Evolutionary conservation across 2,888 invertebrate genomes (phyloP), one percentile per base, ranked within the genome.

Genomic region (Crocallis elinguaria): DNA sequence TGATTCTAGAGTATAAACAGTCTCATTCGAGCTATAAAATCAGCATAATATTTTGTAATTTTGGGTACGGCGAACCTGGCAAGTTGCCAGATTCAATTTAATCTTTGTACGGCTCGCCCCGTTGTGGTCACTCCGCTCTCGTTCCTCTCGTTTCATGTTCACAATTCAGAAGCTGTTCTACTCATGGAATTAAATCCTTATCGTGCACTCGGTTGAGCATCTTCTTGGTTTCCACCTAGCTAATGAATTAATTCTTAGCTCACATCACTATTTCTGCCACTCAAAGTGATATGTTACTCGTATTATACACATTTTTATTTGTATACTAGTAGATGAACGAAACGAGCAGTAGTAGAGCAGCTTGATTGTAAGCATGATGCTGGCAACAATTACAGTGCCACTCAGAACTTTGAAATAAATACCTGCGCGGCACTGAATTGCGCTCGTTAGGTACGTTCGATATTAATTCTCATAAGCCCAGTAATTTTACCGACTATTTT

Each of bases 21-120:
- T 64, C 51, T 64, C 65, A 57, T 62, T 62, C 53, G 36, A 67
- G 66, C 67, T 71, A 79, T 76, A 80, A 81, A 82, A 84, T 84
- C 77, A 81, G 79, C 82, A 85, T 84, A 83, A 84, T 84, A 84
- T 85, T 87, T 83, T 79, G 82, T 80, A 84, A 85, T 86, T 83
- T 79, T 69, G 68, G 75, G 62, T 73, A 71, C 72, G 64, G 71
- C 69, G 71, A 73, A 67, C 66, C 75, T 86, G 87, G 88, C 84
- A 61, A 65, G 60, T 62, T 71, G 86, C 88, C 88, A 79, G 75
- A 71, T 79, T 79, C 82, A 81, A 88, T 87, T 87, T 88, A 84
- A 86, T 88, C 84, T 88, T 86, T 83, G 82, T 82, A 75, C 76
- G 71, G 74, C 68, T 72, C 75, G 75, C 73, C 70, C 62, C 71